These are phyloP conservation scores for Perdita meconis DNA, from an alignment of 2,888 invertebrate genomes.

Conservation along the genomic window DNA sequence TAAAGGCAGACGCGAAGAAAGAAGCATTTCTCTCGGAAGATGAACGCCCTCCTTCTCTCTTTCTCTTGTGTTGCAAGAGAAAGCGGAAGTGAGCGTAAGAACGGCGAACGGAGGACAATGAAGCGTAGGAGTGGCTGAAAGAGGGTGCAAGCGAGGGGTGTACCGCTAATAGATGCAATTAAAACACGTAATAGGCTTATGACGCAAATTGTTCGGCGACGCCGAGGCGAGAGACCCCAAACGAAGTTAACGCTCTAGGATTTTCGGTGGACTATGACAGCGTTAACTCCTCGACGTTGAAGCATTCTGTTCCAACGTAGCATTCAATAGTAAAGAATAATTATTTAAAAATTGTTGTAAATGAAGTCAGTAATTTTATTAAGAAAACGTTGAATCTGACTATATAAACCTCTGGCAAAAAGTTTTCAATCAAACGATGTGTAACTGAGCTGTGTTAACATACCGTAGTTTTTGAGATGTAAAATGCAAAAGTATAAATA, in stretches of 20 bases:
- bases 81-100: background rate
- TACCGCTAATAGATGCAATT: conserved; percentile 82
- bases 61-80: background rate
- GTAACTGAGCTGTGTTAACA: too few relatives aligned
- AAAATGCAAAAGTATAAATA: too few relatives aligned
- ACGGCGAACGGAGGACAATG: conserved; percentile 24
- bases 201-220: conserved; percentile 68
- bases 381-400: too few relatives aligned
- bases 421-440: too few relatives aligned
- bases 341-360: too few relatives aligned
- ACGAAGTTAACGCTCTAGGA: conserved; percentile 76
- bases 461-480: too few relatives aligned
- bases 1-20: background rate
- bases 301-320: too few relatives aligned
- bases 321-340: too few relatives aligned
- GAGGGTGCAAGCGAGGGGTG: conserved; percentile 12
- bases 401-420: too few relatives aligned
- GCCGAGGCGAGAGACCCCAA: conserved; percentile 61
- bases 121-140: conserved; percentile 9
- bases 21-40: background rate
- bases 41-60: background rate
- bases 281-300: conserved; percentile 9
- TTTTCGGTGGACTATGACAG: conserved; percentile 59
- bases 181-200: conserved; percentile 78
- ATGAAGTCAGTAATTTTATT: too few relatives aligned